Evolutionary conservation across 2,113 vertebrate species (phyloP), one percentile per base, ranked within the genome.

Genomic region (Mixornis gularis): DNA sequence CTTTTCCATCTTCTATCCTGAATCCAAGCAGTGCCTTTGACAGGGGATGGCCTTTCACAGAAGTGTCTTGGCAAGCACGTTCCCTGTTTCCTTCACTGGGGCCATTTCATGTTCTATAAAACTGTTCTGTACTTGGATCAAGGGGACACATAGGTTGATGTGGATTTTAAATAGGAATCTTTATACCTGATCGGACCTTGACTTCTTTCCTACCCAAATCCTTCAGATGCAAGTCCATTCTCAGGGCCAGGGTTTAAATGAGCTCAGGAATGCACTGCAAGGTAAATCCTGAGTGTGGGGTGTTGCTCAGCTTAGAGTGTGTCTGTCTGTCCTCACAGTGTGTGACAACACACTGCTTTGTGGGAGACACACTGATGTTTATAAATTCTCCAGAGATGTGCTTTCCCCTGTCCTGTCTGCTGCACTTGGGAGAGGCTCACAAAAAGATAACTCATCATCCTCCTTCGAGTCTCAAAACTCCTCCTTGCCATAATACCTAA

Each of bases 101-200:
- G 10, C 7, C 55, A 2, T 55, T 83, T 62, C 16, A 10, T 12
- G 13, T 58, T 70, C 32, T 27, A 3, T 29, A 19, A 41, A 69
- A 14, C 3, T 32, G 4, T 27, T 83, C 74, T 36, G 17, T 77
- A 5, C 24, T 73, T 53, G 26, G 17, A 46, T 20, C 32, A 51
- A 73, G 64, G 30, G 44, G 17, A 69, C 11, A 52, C 10, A 19
- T 12, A 17, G 4, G 21, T 6, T 41, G 20, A n/a, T 0, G 0
- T 64, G 36, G 48, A 40, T 71, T 89, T 89, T 68, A 68, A 36
- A 14, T 8, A 55, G 48, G 60, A 60, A 16, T 64, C 40, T 80
- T 91, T 56, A 43, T 34, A 6, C 40, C 14, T 63, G 56, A n/a
- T 40, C 26, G 68, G 76, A 94, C 55, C 34, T 25, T 52, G 53